A percentile compares a stretch with the other conserved stretches of the same genome.
Evolutionary conservation across 2,113 vertebrate genomes (phyloP).

Genomic region (Porphyrio hochstetteri): DNA sequence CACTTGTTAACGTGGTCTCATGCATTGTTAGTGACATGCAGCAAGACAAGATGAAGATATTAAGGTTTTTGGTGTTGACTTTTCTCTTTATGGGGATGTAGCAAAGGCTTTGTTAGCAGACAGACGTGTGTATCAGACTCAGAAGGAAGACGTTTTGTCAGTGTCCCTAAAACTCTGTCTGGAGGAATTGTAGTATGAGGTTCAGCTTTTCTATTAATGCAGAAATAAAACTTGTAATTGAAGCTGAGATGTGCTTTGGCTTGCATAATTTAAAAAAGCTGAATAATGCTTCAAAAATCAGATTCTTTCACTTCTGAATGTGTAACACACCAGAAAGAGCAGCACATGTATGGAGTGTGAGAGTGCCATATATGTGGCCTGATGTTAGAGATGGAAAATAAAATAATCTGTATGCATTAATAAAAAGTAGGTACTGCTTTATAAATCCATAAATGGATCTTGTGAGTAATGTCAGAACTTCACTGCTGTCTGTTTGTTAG

Average conservation of each 20-base stretch:
- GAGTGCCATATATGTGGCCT: not conserved
- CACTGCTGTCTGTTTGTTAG: not conserved
- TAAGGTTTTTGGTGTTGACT: not conserved
- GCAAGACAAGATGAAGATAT: not conserved
- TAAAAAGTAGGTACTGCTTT: not conserved
- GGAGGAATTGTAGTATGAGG: not conserved
- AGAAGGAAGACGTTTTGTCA: not conserved
- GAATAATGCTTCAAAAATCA: not conserved
- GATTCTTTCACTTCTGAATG: not conserved
- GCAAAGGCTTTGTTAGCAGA: not conserved
- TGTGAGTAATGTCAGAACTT: not conserved
- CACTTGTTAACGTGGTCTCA: not conserved
- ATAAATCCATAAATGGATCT: not conserved
- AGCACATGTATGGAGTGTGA: not conserved
- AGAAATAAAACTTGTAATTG: not conserved
- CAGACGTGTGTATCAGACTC: not conserved
- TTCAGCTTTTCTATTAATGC: not conserved
- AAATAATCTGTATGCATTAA: not conserved
- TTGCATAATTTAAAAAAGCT: not conserved
- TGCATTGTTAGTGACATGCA: not conserved
- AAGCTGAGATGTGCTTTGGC: not conserved
- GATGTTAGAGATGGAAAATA: not conserved
- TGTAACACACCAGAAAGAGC: not conserved
- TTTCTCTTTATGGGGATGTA: not conserved
- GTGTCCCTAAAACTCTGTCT: not conserved